Conservation (phyloP, 2,797 vertebrate species). For the Diplodus puntazzo region DNA sequence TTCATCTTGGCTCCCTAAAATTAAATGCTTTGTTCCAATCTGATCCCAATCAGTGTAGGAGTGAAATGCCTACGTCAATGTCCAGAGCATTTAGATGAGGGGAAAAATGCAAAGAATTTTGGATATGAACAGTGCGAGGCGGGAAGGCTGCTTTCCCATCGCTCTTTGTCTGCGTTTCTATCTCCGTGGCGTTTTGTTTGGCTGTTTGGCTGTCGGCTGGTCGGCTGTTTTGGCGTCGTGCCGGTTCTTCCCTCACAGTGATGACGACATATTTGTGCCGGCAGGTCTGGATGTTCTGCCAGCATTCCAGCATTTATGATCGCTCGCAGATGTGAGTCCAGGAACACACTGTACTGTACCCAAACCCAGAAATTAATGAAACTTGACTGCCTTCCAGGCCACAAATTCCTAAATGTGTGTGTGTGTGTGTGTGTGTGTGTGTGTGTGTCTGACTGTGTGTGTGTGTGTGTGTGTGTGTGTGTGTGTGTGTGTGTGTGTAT, state of each 20-base stretch:
- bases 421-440: conserved; percentile 30
- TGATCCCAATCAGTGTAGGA: conserved; percentile 61
- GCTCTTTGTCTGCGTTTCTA: conserved; percentile 62
- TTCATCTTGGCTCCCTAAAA: conserved; percentile 57
- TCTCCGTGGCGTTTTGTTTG: conserved; percentile 67
- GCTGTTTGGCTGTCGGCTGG: conserved; percentile 55
- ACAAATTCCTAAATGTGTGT: conserved; percentile 87
- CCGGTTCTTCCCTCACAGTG: conserved; percentile 91
- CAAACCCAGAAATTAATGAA: conserved; percentile 99
- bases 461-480: conserved; percentile 53
- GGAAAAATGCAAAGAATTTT: conserved; percentile 75
- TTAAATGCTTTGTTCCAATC: conserved; percentile 59
- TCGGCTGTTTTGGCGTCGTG: conserved; percentile 75
- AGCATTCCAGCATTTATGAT: conserved; percentile 99
- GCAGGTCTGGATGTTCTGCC: conserved; percentile 99
- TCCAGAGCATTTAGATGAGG: conserved; percentile 49
- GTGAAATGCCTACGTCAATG: conserved; percentile 53
- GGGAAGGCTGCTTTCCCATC: conserved; percentile 39
- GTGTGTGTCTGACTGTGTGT: conserved; percentile 31
- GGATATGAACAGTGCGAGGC: conserved; percentile 48
- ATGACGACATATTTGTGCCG: conserved; percentile 98
- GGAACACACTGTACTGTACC: conserved; percentile 99
- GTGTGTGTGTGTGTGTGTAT: conserved; percentile 25
- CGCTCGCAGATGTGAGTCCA: conserved; percentile 99
- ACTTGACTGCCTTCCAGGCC: conserved; percentile 97